Conservation (phyloP, 2,888 invertebrate species). For the Eupsilia transversa region DNA sequence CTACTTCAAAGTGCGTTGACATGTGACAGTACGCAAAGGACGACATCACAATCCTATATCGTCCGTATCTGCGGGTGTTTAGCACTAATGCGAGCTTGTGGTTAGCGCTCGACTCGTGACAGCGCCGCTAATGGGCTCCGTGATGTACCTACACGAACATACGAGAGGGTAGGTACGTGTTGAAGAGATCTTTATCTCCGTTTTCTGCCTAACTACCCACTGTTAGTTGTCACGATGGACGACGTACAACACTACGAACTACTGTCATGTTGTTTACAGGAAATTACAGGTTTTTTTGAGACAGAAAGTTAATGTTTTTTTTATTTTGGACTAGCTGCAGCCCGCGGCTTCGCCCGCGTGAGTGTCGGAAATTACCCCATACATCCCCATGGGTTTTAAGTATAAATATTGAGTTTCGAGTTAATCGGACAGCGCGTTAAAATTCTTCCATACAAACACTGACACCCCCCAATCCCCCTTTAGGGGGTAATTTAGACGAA, state of each 20-base stretch:
- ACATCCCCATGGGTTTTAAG: too few relatives aligned
- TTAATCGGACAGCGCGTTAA: too few relatives aligned
- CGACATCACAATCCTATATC: conserved; percentile 14
- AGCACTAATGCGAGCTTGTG: conserved; percentile 57
- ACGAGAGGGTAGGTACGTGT: conserved; percentile 30
- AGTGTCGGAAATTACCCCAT: too few relatives aligned
- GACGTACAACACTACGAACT: background rate
- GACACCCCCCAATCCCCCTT: too few relatives aligned
- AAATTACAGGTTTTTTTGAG: conserved; percentile 15
- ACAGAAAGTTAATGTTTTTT: background rate
- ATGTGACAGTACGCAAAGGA: conserved; percentile 1
- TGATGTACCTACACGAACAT: conserved; percentile 42
- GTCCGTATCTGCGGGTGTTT: conserved; percentile 48
- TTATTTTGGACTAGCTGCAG: background rate
- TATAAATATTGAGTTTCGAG: too few relatives aligned
- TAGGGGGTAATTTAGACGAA: too few relatives aligned
- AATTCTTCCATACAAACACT: too few relatives aligned
- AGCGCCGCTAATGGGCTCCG: conserved; percentile 59
- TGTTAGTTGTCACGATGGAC: conserved; percentile 14
- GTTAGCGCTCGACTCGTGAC: conserved; percentile 57
- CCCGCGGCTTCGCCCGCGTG: too few relatives aligned
- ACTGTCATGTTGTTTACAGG: background rate
- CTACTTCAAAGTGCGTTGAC: conserved; percentile 11
- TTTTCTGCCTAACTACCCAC: conserved; percentile 43
- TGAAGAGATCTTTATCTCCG: conserved; percentile 44